phyloP scores from a whole-genome alignment of 2,797 vertebrate species.

The Esox lucius region DNA sequence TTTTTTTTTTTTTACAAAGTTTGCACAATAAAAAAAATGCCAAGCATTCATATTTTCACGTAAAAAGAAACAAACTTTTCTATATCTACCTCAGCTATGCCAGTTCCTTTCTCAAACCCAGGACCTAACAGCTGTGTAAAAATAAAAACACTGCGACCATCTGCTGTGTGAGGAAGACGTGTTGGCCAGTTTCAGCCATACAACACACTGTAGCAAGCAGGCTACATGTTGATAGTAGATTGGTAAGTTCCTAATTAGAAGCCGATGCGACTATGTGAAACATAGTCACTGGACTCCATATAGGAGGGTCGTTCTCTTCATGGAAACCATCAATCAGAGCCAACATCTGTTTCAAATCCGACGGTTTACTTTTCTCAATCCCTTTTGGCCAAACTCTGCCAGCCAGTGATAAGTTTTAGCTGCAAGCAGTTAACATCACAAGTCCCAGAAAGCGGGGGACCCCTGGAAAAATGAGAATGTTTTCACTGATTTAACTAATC shows the following conservation, averaged over 20 bases:
- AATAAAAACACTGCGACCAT: slow-evolving; percentile 41
- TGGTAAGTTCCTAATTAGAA: slow-evolving; percentile 45
- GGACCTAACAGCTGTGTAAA: slow-evolving; percentile 53
- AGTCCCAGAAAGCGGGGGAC: no score
- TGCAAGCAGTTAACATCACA: neutral
- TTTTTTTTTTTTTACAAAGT: neutral
- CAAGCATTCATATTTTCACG: slow-evolving; percentile 29
- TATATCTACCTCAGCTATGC: slow-evolving; percentile 33
- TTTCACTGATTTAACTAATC: no score
- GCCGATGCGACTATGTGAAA: slow-evolving; percentile 22
- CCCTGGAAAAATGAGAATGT: no score
- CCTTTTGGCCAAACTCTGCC: slow-evolving; percentile 16
- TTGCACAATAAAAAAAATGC: slow-evolving; percentile 23
- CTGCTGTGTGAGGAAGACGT: slow-evolving; percentile 38
- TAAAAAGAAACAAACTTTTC: slow-evolving; percentile 25
- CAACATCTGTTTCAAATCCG: slow-evolving; percentile 36
- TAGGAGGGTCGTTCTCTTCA: slow-evolving; percentile 31
- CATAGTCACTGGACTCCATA: slow-evolving; percentile 1
- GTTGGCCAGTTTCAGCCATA: slow-evolving; percentile 49
- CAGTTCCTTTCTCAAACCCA: slow-evolving; percentile 28
- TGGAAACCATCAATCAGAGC: slow-evolving; percentile 45
- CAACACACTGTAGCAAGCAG: slow-evolving; percentile 22
- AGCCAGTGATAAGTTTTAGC: neutral
- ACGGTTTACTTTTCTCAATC: slow-evolving; percentile 29
- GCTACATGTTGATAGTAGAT: slow-evolving; percentile 28